Conservation (phyloP, 2,888 invertebrate species). For the Athalia circularis region DNA sequence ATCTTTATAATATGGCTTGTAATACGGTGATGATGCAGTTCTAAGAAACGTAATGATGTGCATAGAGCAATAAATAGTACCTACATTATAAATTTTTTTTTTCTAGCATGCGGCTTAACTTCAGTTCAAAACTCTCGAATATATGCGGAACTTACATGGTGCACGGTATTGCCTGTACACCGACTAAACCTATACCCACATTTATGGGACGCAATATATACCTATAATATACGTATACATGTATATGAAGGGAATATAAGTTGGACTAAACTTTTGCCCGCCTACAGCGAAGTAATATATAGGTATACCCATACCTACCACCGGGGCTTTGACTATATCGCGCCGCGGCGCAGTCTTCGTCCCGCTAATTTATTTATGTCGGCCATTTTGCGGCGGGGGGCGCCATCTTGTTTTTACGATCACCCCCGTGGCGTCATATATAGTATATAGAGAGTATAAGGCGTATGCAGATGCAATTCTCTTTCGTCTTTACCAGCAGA, state of each 20-base stretch:
- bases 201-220: too few species aligned
- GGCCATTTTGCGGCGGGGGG: conserved; percentile 67
- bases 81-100: too few species aligned
- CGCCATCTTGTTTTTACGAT: conserved; percentile 71
- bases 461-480: conserved; percentile 61
- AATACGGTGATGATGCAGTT: too few species aligned
- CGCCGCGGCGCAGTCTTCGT: conserved; percentile 47
- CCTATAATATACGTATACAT: conserved; percentile 21
- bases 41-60: too few species aligned
- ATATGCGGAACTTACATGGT: too few species aligned
- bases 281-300: not conserved
- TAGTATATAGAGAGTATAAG: conserved; percentile 48
- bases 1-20: not conserved
- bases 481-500: conserved; percentile 52
- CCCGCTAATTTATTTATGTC: conserved; percentile 67
- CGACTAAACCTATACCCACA: too few species aligned
- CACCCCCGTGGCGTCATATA: conserved; percentile 53
- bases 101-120: too few species aligned
- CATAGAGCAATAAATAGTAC: too few species aligned
- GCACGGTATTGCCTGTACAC: too few species aligned
- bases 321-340: too few species aligned
- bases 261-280: conserved; percentile 44
- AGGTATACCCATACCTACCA: conserved; percentile 25
- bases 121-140: too few species aligned
- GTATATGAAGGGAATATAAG: not conserved